Conservation (phyloP, 2,888 invertebrate species). For the Reticulitermes lucifugus region DNA sequence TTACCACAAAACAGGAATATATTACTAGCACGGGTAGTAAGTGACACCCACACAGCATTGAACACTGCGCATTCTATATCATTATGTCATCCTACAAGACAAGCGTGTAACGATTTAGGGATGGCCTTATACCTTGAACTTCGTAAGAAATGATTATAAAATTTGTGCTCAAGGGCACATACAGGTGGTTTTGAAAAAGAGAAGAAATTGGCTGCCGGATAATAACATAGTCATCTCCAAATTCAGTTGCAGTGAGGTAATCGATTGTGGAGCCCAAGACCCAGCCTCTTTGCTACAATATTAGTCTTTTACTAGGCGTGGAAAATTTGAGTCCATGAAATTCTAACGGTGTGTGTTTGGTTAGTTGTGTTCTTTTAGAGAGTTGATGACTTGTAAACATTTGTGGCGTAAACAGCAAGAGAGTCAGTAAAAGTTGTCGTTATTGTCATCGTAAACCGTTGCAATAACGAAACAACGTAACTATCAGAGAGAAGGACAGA, state of each 20-base stretch:
- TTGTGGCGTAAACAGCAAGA: too few relatives aligned
- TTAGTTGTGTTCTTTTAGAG: too few relatives aligned
- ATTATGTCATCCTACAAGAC: slow-evolving; percentile 28
- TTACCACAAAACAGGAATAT: too few relatives aligned
- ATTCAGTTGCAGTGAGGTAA: slow-evolving; percentile 16
- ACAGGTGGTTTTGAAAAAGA: slow-evolving; percentile 12
- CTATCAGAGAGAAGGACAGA: too few relatives aligned
- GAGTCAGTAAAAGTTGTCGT: too few relatives aligned
- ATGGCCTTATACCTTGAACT: slow-evolving; percentile 34
- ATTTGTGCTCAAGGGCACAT: slow-evolving; percentile 11
- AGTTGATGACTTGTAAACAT: too few relatives aligned
- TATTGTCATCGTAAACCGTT: too few relatives aligned
- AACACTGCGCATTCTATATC: not conserved
- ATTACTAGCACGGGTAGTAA: not conserved
- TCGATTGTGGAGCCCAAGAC: not conserved
- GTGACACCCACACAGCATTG: not conserved
- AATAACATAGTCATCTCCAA: not conserved
- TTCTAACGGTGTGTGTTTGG: too few relatives aligned
- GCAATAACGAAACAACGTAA: too few relatives aligned
- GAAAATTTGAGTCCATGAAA: too few relatives aligned
- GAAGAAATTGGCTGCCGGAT: not conserved
- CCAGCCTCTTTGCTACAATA: too few relatives aligned
- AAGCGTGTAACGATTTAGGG: slow-evolving; percentile 34
- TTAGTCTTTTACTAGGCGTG: too few relatives aligned
- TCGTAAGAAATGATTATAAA: slow-evolving; percentile 27